Evolutionary conservation across 2,113 vertebrate species (phyloP).

Genomic region (Apodemus sylvaticus): DNA sequence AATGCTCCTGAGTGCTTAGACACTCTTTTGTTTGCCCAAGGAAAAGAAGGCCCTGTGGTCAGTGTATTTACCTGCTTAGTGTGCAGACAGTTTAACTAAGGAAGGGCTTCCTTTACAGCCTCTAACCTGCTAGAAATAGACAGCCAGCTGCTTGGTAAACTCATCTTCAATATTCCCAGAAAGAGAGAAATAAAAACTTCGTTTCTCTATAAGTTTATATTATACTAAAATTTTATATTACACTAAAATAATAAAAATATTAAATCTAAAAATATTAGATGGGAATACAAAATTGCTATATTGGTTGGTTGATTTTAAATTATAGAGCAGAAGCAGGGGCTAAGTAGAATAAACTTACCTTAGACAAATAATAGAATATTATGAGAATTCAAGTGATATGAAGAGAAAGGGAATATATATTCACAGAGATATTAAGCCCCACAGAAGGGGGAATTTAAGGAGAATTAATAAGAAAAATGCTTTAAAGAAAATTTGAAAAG

Average conservation of each 20-base stretch:
- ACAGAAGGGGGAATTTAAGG: no score
- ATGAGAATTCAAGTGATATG: no score
- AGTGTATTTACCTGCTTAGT: neutral
- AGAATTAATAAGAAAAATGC: no score
- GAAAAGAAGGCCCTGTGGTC: no score
- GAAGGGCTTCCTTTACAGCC: neutral
- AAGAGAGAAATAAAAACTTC: neutral
- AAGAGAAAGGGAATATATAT: no score
- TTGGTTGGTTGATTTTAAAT: neutral
- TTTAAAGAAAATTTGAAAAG: no score
- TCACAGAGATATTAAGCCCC: no score
- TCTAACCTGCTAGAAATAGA: neutral
- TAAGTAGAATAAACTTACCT: no score
- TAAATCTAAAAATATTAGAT: neutral
- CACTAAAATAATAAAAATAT: neutral
- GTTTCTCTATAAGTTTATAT: neutral
- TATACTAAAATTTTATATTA: neutral
- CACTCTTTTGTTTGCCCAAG: neutral
- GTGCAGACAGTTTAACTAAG: neutral
- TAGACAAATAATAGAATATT: no score
- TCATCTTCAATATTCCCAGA: neutral
- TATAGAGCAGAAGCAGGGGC: no score
- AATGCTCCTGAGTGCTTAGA: neutral
- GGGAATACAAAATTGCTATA: slow-evolving; percentile 2
- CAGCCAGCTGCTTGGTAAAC: neutral